Evolutionary conservation across 1,140 invertebrate species (phyloP), one percentile per base, ranked within the genome.

Genomic region (Ceratitis capitata): DNA sequence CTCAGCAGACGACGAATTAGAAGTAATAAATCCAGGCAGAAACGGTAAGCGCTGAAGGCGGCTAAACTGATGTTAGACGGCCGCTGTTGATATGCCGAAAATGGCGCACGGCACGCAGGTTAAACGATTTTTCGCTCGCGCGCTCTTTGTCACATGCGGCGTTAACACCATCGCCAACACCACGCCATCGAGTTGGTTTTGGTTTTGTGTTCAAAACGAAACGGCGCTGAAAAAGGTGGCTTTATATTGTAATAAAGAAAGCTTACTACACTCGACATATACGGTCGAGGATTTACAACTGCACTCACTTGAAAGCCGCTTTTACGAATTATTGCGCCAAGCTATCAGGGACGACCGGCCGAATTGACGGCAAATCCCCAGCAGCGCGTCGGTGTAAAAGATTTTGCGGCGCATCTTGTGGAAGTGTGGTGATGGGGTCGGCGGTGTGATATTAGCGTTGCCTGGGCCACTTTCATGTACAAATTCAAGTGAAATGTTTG

Each of bases 401-500:
- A 39, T 16, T 32, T 69, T 5, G 35, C 39, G 35, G 35, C 35
- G 32, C 16, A 19, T 5, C 32, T n/a, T 19, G 32, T 58, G n/a
- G 1, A 2, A 10, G 6, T 1, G 10, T 61, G 29, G 9, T 29
- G 0, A 1, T 69, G 64, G 16, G 35, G 19, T 35, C 39, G 64
- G 14, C 39, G 35, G 32, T n/a, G n/a, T n/a, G n/a, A n/a, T 32
- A 26, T 23, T 61, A 23, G 58, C 58, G 19, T 69, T 69, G 5
- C 35, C 19, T 78, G 42, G 69, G 42, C 69, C n/a, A 45, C 69
- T 78, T 78, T 45, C 69, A 78, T 78, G 69, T 78, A 39, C 69
- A 78, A 78, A 78, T 78, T 78, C 69, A 47, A 78, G 42, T 78
- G 69, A 78, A 78, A 78, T 78, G 69, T 78, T 78, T 78, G 39